A percentile compares a stretch with the other conserved stretches of the same genome.
These are phyloP conservation scores for Microctonus aethiopoides DNA, from an alignment of 2,888 invertebrate genomes.

Conservation along the genomic window DNA sequence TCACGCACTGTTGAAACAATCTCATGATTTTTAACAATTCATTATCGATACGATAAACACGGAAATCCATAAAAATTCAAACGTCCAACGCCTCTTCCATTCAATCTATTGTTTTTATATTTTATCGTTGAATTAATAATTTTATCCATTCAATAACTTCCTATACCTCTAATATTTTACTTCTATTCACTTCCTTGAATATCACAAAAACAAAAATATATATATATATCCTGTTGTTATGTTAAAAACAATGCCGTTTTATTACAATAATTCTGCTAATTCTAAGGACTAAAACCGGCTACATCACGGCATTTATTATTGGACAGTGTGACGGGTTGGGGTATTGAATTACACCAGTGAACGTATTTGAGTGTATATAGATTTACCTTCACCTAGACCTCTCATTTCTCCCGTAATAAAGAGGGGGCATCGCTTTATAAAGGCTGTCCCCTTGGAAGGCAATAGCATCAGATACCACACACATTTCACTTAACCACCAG, in stretches of 20 bases:
- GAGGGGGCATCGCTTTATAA: slow-evolving; percentile 66
- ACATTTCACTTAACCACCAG: slow-evolving; percentile 53
- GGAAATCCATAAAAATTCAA: not conserved
- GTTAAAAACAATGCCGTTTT: not conserved
- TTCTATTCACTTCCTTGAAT: not conserved
- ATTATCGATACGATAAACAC: not conserved
- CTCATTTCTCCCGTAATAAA: slow-evolving; percentile 58
- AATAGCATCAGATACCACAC: slow-evolving; percentile 61
- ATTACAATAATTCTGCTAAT: not conserved
- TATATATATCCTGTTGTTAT: not conserved
- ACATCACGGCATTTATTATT: not conserved
- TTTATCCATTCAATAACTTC: not conserved
- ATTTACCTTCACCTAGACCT: slow-evolving; percentile 68
- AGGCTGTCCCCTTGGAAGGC: slow-evolving; percentile 62
- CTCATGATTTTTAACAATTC: not conserved
- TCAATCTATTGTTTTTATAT: not conserved
- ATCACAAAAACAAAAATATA: too few species aligned
- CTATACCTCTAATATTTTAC: not conserved
- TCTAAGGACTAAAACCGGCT: not conserved
- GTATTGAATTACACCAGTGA: slow-evolving; percentile 13
- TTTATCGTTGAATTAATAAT: not conserved
- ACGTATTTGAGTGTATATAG: slow-evolving; percentile 22
- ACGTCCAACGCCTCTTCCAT: not conserved
- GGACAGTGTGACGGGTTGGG: slow-evolving; percentile 27
- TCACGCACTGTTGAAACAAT: not conserved